Evolutionary conservation across 2,888 invertebrate genomes (phyloP).

Genomic region (Ormia ochracea): DNA sequence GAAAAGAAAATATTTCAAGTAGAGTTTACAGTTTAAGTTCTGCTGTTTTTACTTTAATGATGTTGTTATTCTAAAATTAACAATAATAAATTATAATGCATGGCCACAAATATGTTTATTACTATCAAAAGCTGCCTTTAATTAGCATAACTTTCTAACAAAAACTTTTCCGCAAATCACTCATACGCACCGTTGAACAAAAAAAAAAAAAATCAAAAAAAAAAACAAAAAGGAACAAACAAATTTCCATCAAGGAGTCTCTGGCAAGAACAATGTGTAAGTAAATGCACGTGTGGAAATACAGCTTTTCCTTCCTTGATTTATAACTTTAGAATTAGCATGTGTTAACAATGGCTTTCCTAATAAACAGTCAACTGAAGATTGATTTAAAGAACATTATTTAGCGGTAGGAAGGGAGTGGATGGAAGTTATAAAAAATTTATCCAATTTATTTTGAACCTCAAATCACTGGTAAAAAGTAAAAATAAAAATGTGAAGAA

Average conservation of each 20-base stretch:
- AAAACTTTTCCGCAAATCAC: conserved; percentile 41
- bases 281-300: no score
- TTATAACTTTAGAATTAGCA: no score
- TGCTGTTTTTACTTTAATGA: conserved; percentile 21
- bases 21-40: conserved; percentile 53
- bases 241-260: background rate
- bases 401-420: no score
- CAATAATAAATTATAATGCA: conserved; percentile 1
- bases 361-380: no score
- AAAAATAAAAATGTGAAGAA: no score
- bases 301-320: no score
- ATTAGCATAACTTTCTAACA: conserved; percentile 19
- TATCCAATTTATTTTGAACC: no score
- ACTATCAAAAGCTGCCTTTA: background rate
- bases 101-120: background rate
- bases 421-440: no score
- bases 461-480: no score
- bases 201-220: background rate
- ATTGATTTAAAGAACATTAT: no score
- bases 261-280: no score
- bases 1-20: conserved; percentile 39
- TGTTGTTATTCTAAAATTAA: conserved; percentile 26
- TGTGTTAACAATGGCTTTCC: no score
- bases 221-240: background rate
- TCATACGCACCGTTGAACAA: conserved; percentile 45